Evolutionary conservation across 2,888 invertebrate species (phyloP), one percentile per base, ranked within the genome.

Genomic region (Polietes domitor): DNA sequence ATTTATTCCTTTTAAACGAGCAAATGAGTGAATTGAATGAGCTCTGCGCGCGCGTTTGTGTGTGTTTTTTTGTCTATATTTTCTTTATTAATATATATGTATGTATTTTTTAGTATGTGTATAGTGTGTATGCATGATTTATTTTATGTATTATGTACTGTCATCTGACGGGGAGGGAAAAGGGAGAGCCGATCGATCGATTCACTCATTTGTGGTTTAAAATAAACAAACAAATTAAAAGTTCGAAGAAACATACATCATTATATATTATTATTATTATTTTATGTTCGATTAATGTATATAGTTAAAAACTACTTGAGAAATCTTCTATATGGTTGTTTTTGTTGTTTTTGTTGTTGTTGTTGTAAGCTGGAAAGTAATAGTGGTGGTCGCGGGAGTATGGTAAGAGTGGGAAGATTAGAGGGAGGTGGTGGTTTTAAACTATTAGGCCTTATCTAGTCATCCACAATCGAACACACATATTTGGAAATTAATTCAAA

Each of bases 401-500:
- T 68, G 76, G 84, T 81, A 76, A 84, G 76, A 84, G 83, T 84
- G 80, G 78, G 73, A 78, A 78, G 75, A 77, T 81, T 76, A 81
- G 70, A 76, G 73, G 76, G 55, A 76, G 76, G 81, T 76, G 68
- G 72, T 76, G 65, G 65, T 68, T 81, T 81, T 73, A 79, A 76
- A 73, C 77, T 83, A 75, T 47, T 75, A 78, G 76, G 78, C 81
- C 84, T 84, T 84, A 79, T 87, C 86, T 90, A 90, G 86, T 92
- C 91, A 89, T 91, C 91, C 88, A 91, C 91, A 88, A 91, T 92
- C 88, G 91, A 92, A 89, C 91, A 91, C 88, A 91, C 91, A 85
- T 89, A 91, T 89, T 91, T 91, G 87, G 91, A 90, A 89, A 91
- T 91, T 88, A 90, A 91, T 88, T 91, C 92, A 87, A 89, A 92